phyloP scores from a whole-genome alignment of 2,113 vertebrate genomes.

The Lophura nycthemera region DNA sequence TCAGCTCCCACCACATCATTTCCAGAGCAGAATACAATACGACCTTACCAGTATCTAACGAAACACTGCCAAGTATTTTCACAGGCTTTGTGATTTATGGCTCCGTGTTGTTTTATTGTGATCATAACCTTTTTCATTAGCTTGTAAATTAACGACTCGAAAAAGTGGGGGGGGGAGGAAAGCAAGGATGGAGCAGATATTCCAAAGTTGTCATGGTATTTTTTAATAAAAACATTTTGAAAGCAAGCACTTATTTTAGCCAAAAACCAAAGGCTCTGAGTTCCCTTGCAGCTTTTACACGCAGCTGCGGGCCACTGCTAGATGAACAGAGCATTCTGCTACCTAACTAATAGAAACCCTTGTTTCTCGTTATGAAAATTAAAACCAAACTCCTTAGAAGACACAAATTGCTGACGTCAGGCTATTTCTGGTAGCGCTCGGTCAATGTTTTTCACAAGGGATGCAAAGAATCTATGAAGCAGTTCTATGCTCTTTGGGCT shows the following conservation, averaged over 20 bases:
- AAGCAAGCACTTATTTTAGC: neutral
- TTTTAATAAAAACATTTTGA: slow-evolving; percentile 13
- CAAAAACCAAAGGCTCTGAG: neutral
- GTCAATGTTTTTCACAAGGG: neutral
- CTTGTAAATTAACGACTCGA: neutral
- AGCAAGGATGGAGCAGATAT: neutral
- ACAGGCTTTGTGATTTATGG: neutral
- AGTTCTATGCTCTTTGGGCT: neutral
- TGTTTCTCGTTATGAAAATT: neutral
- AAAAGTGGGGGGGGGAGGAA: neutral
- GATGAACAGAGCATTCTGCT: neutral
- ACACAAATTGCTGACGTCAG: neutral
- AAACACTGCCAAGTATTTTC: neutral
- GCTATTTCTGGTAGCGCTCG: neutral
- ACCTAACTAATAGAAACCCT: neutral
- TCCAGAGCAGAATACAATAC: neutral
- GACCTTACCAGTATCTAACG: neutral
- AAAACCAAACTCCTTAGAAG: neutral
- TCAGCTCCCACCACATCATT: neutral
- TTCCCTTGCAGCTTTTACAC: neutral
- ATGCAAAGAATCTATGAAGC: neutral
- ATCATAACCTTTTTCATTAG: slow-evolving; percentile 46
- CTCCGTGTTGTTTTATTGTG: neutral
- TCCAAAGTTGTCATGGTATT: neutral
- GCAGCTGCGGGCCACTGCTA: slow-evolving; percentile 29